Base-by-base conservation (phyloP, 2,797 vertebrate genomes). In the Crenichthys baileyi region DNA sequence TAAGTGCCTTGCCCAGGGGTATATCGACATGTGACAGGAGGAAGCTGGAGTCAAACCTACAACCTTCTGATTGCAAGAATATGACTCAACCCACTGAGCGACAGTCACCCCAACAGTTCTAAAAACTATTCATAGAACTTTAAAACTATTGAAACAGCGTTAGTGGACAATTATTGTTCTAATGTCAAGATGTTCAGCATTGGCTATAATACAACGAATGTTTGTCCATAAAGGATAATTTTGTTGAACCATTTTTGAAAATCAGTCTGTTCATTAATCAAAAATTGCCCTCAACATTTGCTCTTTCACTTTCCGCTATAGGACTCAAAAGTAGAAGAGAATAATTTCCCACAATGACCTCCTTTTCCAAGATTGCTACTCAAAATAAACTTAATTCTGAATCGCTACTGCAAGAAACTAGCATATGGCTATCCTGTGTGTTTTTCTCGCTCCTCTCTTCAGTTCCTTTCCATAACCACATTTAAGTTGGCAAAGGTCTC, bases 361-460 rank as follows among this genome's bases (percentile, higher is more conserved):
- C 36, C 20, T 41, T 20, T 36, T 65, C 41, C 46, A 26, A 48
- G 60, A 58, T 53, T n/a, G 31, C 55, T n/a, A 26, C 53, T 67
- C 53, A 20, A 77, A 79, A 80, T 77, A 78, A 72, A 78, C 46
- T 26, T 29, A 0, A n/a, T 39, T 7, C 20, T 44, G 55, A 44
- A 36, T 51, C 6, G 60, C 48, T 24, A 75, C 70, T 36, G 24
- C 61, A 71, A 63, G n/a, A 87, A 85, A 75, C 71, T 70, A 78
- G 76, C 61, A 50, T 5, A 76, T 61, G 63, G 79, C 71, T 70
- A 83, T 72, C 78, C 75, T 61, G 81, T 73, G 72, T 74, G 11
- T 74, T 55, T 79, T 68, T 70, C 53, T 74, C 73, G 72, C 53
- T 53, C 58, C 70, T 79, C 76, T 63, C 61, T 77, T 73, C 60